phyloP scores from a whole-genome alignment of 2,797 vertebrate species.

The Silurus lanzhouensis region DNA sequence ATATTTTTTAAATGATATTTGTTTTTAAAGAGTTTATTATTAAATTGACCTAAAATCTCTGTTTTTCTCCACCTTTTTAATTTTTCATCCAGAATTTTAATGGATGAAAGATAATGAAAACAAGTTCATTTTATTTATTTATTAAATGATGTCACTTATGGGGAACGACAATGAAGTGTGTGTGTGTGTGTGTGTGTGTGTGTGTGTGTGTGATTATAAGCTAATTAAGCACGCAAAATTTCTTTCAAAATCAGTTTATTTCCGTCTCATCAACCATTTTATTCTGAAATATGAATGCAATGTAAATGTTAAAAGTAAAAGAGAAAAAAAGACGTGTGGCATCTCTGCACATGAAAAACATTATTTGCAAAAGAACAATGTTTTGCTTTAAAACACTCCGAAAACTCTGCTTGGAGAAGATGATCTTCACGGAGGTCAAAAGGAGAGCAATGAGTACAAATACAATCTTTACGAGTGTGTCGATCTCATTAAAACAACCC shows the following conservation, averaged over 20 bases:
- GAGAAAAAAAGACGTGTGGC: slow-evolving; percentile 38
- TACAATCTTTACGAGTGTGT: slow-evolving; percentile 6
- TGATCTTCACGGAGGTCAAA: background rate
- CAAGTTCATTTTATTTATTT: too few relatives aligned
- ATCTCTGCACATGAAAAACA: slow-evolving; percentile 42
- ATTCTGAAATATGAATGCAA: slow-evolving; percentile 69
- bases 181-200: too few relatives aligned
- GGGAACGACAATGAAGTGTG: background rate
- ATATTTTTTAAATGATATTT: too few relatives aligned
- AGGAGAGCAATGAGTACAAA: slow-evolving; percentile 31
- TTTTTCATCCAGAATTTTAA: too few relatives aligned
- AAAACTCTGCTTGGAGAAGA: background rate
- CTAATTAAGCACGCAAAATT: slow-evolving; percentile 12
- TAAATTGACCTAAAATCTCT: too few relatives aligned
- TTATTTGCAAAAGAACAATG: background rate
- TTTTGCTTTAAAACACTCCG: background rate
- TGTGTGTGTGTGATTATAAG: background rate
- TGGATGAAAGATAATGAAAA: too few relatives aligned
- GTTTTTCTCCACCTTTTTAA: too few relatives aligned
- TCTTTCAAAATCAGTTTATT: slow-evolving; percentile 73
- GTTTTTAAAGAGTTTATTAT: too few relatives aligned
- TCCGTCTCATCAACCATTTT: slow-evolving; percentile 62
- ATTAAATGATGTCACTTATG: too few relatives aligned
- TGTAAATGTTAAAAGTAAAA: slow-evolving; percentile 62
- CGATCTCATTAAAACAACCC: too few relatives aligned